Percentiles rank a stretch among this genome's conserved stretches.
These are phyloP conservation scores for Narcine bancroftii DNA, from an alignment of 2,113 vertebrate species.

Conservation along the genomic window DNA sequence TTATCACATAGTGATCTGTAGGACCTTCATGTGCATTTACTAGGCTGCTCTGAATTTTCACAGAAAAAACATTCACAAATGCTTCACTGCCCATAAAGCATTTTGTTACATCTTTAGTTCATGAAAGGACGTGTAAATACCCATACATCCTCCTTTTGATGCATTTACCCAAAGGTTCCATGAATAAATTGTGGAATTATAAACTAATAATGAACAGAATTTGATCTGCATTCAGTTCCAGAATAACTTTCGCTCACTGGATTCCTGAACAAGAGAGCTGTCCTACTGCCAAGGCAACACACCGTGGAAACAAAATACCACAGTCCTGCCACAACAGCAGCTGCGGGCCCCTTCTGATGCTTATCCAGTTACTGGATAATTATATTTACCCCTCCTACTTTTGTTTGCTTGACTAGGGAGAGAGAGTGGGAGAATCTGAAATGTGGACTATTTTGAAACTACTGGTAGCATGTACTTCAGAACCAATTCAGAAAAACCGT, in stretches of 20 bases:
- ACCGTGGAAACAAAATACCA: background rate
- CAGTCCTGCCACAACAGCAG: background rate
- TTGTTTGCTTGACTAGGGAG: background rate
- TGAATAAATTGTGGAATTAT: background rate
- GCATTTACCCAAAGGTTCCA: background rate
- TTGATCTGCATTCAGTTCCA: background rate
- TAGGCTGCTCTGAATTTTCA: background rate
- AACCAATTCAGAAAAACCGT: background rate
- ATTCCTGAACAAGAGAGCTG: conserved; percentile 1
- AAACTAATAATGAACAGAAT: background rate
- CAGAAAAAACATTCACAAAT: background rate
- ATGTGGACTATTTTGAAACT: background rate
- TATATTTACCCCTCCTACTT: background rate
- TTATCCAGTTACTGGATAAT: background rate
- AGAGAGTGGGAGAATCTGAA: background rate
- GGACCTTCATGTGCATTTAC: background rate
- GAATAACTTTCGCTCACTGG: background rate
- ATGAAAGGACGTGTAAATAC: background rate
- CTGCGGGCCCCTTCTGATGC: background rate
- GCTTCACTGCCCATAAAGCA: background rate
- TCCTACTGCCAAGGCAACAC: background rate
- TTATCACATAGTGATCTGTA: background rate
- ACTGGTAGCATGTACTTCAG: background rate
- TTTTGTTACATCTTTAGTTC: background rate
- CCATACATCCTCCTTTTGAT: background rate